Conservation (phyloP, 2,888 invertebrate genomes). For the Brachylomia viminalis region DNA sequence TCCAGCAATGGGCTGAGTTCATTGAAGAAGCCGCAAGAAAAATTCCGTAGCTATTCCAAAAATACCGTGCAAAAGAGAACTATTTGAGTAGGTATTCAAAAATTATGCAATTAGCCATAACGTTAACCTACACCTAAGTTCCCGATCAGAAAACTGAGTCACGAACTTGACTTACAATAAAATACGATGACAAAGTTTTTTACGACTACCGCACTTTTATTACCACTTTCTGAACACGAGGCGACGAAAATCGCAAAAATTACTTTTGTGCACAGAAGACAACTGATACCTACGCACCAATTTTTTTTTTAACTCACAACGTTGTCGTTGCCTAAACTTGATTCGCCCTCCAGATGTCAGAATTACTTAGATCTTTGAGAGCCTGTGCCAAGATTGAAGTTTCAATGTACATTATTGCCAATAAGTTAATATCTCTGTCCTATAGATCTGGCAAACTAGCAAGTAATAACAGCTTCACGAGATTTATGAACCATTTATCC, state of each 20-base stretch:
- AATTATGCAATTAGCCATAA: conserved; percentile 18
- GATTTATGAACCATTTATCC: conserved; percentile 24
- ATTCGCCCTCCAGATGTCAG: conserved; percentile 19
- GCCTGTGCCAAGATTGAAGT: conserved; percentile 27
- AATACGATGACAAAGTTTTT: conserved; percentile 60
- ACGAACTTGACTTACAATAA: conserved; percentile 46
- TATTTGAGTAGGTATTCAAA: not conserved
- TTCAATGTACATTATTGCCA: conserved; percentile 25
- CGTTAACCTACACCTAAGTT: conserved; percentile 14
- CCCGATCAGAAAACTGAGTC: conserved; percentile 32
- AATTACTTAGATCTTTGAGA: conserved; percentile 8
- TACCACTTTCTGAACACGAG: conserved; percentile 35
- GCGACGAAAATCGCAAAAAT: conserved; percentile 50
- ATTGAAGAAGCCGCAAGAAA: too few species aligned
- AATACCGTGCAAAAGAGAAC: not conserved
- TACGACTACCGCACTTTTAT: conserved; percentile 61
- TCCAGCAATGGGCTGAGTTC: too few species aligned
- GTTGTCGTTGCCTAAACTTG: conserved; percentile 14
- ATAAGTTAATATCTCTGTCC: conserved; percentile 34
- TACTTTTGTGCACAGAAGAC: conserved; percentile 42
- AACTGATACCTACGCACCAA: conserved; percentile 26
- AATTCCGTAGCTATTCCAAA: conserved; percentile 4
- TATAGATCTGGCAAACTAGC: conserved; percentile 16
- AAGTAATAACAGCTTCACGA: conserved; percentile 9
- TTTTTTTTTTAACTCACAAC: conserved; percentile 42